Percentiles rank a stretch among this genome's conserved stretches.
Conservation (phyloP, 1,140 invertebrate genomes). For the Listronotus oregonensis region DNA sequence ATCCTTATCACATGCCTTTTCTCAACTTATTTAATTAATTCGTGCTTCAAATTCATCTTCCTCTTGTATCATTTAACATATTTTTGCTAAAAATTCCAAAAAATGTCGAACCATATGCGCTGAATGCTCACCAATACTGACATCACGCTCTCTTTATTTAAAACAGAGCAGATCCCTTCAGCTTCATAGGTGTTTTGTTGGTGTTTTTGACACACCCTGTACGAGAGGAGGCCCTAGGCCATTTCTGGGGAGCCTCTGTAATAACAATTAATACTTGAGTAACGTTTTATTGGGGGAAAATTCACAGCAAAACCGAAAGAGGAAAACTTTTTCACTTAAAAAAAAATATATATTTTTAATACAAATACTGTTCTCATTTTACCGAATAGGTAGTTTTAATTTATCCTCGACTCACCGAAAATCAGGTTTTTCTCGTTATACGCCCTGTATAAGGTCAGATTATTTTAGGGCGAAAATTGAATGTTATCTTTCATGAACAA, state of each 20-base stretch:
- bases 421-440: too few species aligned
- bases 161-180: slow-evolving; percentile 20
- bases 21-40: too few species aligned
- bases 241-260: slow-evolving; percentile 54
- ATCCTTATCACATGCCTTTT: too few species aligned
- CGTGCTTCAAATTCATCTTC: too few species aligned
- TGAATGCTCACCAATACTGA: slow-evolving; percentile 32
- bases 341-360: too few species aligned
- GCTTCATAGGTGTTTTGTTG: slow-evolving; percentile 15
- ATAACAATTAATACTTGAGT: slow-evolving; percentile 52
- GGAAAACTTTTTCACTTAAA: background rate
- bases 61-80: too few species aligned
- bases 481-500: background rate
- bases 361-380: too few species aligned
- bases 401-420: too few species aligned
- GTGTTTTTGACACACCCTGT: slow-evolving; percentile 34
- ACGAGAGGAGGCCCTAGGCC: slow-evolving; percentile 28
- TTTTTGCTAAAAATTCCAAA: slow-evolving; percentile 19
- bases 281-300: slow-evolving; percentile 19
- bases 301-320: slow-evolving; percentile 19
- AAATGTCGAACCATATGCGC: slow-evolving; percentile 17
- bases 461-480: background rate
- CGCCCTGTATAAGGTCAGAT: too few species aligned
- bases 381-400: too few species aligned
- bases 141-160: slow-evolving; percentile 17